Percentiles rank a stretch among this genome's conserved stretches.
phyloP scores from a whole-genome alignment of 92 coral and sea anemone species.

The Muricea muricata region DNA sequence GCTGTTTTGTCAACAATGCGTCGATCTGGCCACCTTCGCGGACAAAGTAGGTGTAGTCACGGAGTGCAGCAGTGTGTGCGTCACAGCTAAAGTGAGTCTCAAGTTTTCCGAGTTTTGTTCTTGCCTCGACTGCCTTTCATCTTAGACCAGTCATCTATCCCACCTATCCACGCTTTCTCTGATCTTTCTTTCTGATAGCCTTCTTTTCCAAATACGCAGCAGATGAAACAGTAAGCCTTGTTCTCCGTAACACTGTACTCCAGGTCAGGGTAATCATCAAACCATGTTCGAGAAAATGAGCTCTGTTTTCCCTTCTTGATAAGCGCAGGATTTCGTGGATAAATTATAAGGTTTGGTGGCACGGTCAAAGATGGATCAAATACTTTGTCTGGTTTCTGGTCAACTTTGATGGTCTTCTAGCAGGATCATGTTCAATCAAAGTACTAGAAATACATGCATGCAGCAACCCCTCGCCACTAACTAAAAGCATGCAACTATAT shows the following conservation, averaged over 20 bases:
- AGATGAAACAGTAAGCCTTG: constrained; percentile 25
- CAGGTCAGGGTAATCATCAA: constrained; percentile 25
- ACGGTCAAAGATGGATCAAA: constrained; percentile 10
- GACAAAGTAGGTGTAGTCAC: constrained; percentile 11
- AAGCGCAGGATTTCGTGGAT: not conserved
- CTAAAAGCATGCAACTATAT: too few relatives aligned
- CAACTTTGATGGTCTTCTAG: constrained; percentile 9
- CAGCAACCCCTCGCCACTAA: too few relatives aligned
- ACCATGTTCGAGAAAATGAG: constrained; percentile 31
- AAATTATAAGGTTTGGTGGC: constrained; percentile 22
- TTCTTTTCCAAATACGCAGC: constrained; percentile 24
- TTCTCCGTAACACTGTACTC: constrained; percentile 16
- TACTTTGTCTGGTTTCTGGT: constrained; percentile 1
- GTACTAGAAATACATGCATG: too few relatives aligned
- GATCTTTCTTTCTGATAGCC: not conserved
- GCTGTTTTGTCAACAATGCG: constrained; percentile 19
- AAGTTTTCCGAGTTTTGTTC: constrained; percentile 12
- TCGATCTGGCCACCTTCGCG: constrained; percentile 17
- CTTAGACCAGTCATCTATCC: constrained; percentile 32
- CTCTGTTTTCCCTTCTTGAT: constrained; percentile 34
- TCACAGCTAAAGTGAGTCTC: constrained; percentile 25
- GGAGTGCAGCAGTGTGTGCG: constrained; percentile 24
- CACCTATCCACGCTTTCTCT: constrained; percentile 30
- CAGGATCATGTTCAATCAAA: constrained; percentile 34
- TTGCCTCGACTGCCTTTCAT: constrained; percentile 42